Base-by-base conservation (phyloP, 2,113 vertebrate species). In the Aptenodytes forsteri region DNA sequence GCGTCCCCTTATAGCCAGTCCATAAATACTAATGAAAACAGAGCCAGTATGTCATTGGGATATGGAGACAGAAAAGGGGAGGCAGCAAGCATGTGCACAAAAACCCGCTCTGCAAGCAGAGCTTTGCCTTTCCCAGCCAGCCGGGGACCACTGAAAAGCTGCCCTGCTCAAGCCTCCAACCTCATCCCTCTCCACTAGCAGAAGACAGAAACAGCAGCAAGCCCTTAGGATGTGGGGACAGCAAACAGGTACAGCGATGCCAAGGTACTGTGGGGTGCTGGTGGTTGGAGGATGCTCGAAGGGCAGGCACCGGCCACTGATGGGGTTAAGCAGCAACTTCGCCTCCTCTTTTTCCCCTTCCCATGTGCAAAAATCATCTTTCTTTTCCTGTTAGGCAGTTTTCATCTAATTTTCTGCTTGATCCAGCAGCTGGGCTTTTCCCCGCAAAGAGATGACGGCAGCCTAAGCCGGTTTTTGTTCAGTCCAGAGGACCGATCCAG, bases 11-110 rank as follows among this genome's bases (percentile, higher is more conserved):
- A 73, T 10, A 87, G 89, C 64, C 67, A 62, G 72, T 73, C 93
- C 91, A 93, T 94, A 97, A 97, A 98, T 86, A 94, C 90, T 8
- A 58, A 83, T 54, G 90, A 11, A 88, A 94, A 34, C 66, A 17
- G 58, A 95, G 83, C 82, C 44, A 32, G 55, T 1, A 27, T 15
- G 89, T 47, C 89, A 36, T 3, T 27, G 67, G n/a, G 75, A 66
- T 55, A 52, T 0, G 19, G 83, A 36, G 70, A 84, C 0, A 7
- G 49, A 40, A 49, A 59, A 13, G n/a, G 40, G 56, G 46, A 61
- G 65, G 44, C 61, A 82, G 49, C 27, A 30, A 84, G 58, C 16
- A 4, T 4, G 3, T 12, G 29, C 56, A 6, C 13, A 49, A 54
- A 58, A 61, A 42, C 11, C 34, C 0, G 0, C 78, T 40, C 52